Conservation (phyloP, 2,797 vertebrate species). For the Columba guinea region DNA sequence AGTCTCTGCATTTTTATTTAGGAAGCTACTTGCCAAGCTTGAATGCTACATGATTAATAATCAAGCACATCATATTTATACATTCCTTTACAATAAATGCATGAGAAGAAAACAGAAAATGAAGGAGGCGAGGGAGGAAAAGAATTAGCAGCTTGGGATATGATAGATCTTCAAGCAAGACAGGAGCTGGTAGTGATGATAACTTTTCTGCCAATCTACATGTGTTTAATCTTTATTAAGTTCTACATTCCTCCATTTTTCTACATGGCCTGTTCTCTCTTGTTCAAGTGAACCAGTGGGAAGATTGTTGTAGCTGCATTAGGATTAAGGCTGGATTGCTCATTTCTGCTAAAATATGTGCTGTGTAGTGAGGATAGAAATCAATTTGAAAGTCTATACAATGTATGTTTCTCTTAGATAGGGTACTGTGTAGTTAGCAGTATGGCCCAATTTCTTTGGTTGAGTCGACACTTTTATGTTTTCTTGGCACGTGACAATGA, state of each 20-base stretch:
- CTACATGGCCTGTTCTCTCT: background rate
- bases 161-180: background rate
- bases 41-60: slow-evolving; percentile 55
- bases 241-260: background rate
- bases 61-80: background rate
- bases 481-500: background rate
- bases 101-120: slow-evolving; percentile 15
- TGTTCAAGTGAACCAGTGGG: background rate
- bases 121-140: background rate
- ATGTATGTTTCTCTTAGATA: background rate
- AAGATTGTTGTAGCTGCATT: background rate
- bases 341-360: background rate
- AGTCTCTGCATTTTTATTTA: slow-evolving; percentile 45
- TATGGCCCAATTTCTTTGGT: background rate
- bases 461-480: background rate
- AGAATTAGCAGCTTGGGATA: background rate
- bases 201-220: background rate
- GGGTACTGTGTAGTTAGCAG: background rate
- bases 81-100: background rate
- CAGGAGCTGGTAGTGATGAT: background rate
- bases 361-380: background rate
- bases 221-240: background rate
- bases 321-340: background rate
- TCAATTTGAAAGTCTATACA: background rate
- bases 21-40: background rate